phyloP scores from a whole-genome alignment of 2,113 vertebrate species.

The Nycticorax nycticorax region DNA sequence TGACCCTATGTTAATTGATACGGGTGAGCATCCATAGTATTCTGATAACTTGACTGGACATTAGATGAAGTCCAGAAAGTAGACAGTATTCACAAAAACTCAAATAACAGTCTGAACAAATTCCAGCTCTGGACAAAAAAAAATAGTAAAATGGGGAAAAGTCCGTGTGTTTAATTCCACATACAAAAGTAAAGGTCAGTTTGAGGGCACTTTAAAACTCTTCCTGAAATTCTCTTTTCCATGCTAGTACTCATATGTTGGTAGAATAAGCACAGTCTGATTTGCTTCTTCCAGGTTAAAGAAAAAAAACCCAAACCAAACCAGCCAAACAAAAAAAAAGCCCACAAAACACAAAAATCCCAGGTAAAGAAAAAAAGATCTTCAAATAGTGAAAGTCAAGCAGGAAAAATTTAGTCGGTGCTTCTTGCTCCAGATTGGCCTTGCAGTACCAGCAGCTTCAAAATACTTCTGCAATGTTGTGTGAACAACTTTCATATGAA shows the following conservation, averaged over 20 bases:
- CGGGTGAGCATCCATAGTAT: background rate
- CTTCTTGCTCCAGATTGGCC: background rate
- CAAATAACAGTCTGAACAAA: background rate
- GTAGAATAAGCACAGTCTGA: background rate
- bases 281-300: background rate
- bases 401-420: background rate
- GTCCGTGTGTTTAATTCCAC: background rate
- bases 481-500: background rate
- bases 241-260: background rate
- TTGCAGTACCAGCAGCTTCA: background rate
- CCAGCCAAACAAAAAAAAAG: background rate
- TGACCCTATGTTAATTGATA: background rate
- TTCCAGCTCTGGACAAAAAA: background rate
- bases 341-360: background rate
- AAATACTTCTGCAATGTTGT: background rate
- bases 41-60: background rate
- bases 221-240: background rate
- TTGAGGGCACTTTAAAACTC: background rate
- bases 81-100: background rate
- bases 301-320: background rate
- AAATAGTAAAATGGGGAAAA: background rate
- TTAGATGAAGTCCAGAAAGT: background rate
- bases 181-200: background rate
- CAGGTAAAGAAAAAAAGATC: background rate
- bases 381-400: background rate